Base-by-base conservation (phyloP, 2,888 invertebrate genomes). In the Orthonychiurus folsomi region DNA sequence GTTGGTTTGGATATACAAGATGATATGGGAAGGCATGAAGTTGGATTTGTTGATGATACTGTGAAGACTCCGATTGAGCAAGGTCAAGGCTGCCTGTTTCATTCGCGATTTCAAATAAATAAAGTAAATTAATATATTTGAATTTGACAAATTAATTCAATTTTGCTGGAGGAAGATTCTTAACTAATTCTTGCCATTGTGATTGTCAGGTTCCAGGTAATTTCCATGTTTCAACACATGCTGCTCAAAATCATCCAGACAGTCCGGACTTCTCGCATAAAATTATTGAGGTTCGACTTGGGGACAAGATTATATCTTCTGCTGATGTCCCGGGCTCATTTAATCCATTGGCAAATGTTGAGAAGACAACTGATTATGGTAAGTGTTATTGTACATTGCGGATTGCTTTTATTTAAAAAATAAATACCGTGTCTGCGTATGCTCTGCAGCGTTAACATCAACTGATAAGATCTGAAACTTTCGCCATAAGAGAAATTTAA, bases 141-240 rank as follows among this genome's bases (percentile, higher is more conserved):
- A 15, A 37, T 28, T 37, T 3, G 3, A 5, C 12, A 61, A 61
- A 24, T 55, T 56, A 61, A 24, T 55, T 21, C n/a, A 60, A 47
- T 21, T 3, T 21, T 9, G 18, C 2, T 60, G 15, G n/a, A 21
- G n/a, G n/a, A n/a, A n/a, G n/a, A n/a, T n/a, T n/a, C n/a, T n/a
- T n/a, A n/a, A n/a, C n/a, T n/a, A 64, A 18, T 50, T 56, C 2
- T 50, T 1, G 15, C 61, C 3, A 26, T 20, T 28, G 23, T 52
- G 12, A 3, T 56, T 54, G 60, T n/a, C n/a, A n/a, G n/a, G n/a
- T 81, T 21, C 80, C 81, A 25, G 83, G 83, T 27, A 83, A 83
- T 73, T 83, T 83, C 74, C 83, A 83, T 74, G 76, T 83, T 1
- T 82, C 82, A 1, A 83, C 82, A 3, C 83, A 83, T 74, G 78